Evolutionary conservation across 2,113 vertebrate genomes (phyloP), one percentile per base, ranked within the genome.

Genomic region (Crotalus viridis): DNA sequence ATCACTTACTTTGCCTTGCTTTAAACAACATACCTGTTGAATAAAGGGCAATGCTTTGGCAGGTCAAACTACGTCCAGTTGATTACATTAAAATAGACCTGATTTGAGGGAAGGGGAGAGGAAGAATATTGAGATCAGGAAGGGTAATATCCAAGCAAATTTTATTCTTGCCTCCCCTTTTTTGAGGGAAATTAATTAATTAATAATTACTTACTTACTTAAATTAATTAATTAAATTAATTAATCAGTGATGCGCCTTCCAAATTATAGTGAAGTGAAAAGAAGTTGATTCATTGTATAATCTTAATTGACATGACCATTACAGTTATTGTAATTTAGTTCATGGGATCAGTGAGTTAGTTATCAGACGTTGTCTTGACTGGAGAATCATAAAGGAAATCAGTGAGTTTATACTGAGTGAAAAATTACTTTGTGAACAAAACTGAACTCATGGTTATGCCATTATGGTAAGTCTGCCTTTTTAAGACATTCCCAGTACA

Each of bases 401-500:
- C 17, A 0, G 1, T 61, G 52, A 48, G 43, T 54, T 88, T 93
- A 92, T 93, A 92, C 19, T 87, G 19, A 48, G 51, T 57, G 51
- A 88, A 91, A 91, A 88, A 88, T 88, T 54, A 55, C 13, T 3
- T 87, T n/a, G 85, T n/a, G 81, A 51, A 55, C 4, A 93, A 92
- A 95, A 89, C 48, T 10, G 26, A 51, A 7, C 5, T 88, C 8
- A 13, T 0, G 64, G 17, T 56, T 52, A 87, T 4, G 24, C 91
- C 87, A 57, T 46, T 88, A 91, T 94, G 91, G 17, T 0, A 0
- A 0, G 1, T 33, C 93, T 54, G 46, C 46, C 12, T 91, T 74
- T 90, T 6, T 52, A 28, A 91, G 43, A 0, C 0, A 93, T 91
- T 92, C 33, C 48, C 55, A 15, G 52, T 28, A 93, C 39, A 93